Percentiles rank a stretch among this genome's conserved stretches.
phyloP scores from a whole-genome alignment of 2,888 invertebrate species.

The Platypus cylindrus region DNA sequence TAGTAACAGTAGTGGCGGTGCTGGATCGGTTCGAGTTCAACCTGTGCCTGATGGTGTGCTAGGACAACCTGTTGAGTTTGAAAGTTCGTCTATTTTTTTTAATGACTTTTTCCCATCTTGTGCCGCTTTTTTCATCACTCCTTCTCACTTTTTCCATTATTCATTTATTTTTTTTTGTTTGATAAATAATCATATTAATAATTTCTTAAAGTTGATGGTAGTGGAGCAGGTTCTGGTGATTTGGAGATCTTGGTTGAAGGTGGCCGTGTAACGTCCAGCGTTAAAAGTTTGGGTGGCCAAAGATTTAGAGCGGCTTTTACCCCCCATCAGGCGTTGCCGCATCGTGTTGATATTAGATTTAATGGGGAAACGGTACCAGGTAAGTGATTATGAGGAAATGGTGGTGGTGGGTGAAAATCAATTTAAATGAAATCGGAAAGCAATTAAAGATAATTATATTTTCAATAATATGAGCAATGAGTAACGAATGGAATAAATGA shows the following conservation, averaged over 20 bases:
- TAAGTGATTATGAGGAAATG: slow-evolving; percentile 41
- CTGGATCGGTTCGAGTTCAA: slow-evolving; percentile 74
- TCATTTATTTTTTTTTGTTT: too few relatives aligned
- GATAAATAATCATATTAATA: too few relatives aligned
- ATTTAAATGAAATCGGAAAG: too few relatives aligned
- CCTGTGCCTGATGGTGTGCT: slow-evolving; percentile 76
- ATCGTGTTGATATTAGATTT: slow-evolving; percentile 87
- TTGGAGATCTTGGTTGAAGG: slow-evolving; percentile 92
- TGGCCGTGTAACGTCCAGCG: slow-evolving; percentile 87
- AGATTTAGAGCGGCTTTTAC: slow-evolving; percentile 86
- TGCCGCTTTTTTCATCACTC: too few relatives aligned
- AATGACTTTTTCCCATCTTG: too few relatives aligned
- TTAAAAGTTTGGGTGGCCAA: slow-evolving; percentile 79
- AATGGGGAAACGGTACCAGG: slow-evolving; percentile 84
- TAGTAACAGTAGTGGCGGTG: slow-evolving; percentile 57
- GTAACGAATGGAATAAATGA: too few relatives aligned
- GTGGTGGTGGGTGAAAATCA: background rate
- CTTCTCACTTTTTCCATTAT: too few relatives aligned
- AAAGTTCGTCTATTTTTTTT: too few relatives aligned
- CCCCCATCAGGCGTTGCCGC: slow-evolving; percentile 73
- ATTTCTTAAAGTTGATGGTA: slow-evolving; percentile 70
- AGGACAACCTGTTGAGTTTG: slow-evolving; percentile 89
- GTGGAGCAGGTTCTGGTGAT: slow-evolving; percentile 91
- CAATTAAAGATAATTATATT: too few relatives aligned
- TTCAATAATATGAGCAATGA: too few relatives aligned